Percentiles rank a stretch among this genome's conserved stretches.
These are phyloP conservation scores for Oxyura jamaicensis DNA, from an alignment of 2,113 vertebrate species.

Conservation along the genomic window DNA sequence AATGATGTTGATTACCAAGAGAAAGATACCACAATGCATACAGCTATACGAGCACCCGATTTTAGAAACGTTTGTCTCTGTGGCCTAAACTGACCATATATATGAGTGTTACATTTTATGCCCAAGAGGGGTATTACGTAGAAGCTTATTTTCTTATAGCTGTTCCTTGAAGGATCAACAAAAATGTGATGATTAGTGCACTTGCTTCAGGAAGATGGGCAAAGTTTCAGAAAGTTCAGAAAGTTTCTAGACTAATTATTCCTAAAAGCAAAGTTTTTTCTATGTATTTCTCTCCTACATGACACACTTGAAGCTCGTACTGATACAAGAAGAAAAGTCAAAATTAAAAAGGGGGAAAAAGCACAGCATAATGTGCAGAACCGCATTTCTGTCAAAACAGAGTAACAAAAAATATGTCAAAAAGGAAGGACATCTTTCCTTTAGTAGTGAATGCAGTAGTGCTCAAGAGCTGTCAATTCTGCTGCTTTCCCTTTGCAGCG, in stretches of 20 bases:
- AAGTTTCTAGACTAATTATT: neutral
- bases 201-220: neutral
- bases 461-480: neutral
- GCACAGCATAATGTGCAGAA: neutral
- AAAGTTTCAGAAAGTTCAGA: neutral
- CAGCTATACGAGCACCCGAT: neutral
- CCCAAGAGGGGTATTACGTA: neutral
- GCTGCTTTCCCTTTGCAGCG: neutral
- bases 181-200: neutral
- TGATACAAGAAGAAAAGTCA: neutral
- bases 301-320: neutral
- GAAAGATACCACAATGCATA: neutral
- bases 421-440: neutral
- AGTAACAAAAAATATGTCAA: neutral
- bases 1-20: neutral
- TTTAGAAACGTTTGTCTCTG: neutral
- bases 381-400: neutral
- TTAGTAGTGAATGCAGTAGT: neutral
- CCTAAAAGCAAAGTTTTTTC: neutral
- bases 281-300: rapidly evolving
- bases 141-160: neutral
- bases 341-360: neutral
- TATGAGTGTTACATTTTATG: neutral
- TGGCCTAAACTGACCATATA: neutral
- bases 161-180: neutral